Conservation (phyloP, 2,113 vertebrate genomes). For the Oenanthe melanoleuca region DNA sequence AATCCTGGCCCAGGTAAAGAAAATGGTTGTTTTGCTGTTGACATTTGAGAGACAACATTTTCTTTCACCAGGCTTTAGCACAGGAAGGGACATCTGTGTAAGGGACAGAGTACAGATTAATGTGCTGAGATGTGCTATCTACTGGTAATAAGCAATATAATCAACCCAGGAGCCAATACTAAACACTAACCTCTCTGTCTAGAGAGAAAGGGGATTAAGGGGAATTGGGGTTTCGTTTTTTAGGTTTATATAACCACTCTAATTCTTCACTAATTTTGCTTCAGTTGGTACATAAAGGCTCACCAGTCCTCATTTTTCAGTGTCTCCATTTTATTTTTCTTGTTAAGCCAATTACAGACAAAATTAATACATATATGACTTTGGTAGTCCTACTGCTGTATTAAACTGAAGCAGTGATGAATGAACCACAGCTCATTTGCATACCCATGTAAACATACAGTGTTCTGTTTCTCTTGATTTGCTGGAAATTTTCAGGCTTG, state of each 20-base stretch:
- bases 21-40: background rate
- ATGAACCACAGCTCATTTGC: background rate
- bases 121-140: background rate
- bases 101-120: background rate
- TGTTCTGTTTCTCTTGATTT: background rate
- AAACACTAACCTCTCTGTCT: background rate
- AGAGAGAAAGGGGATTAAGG: background rate
- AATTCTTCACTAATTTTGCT: background rate
- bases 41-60: background rate
- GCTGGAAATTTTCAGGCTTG: background rate
- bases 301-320: background rate
- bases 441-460: fast-evolving
- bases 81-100: background rate
- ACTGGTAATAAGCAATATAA: background rate
- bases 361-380: background rate
- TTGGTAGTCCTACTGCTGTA: background rate
- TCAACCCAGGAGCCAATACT: background rate
- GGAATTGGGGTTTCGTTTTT: background rate
- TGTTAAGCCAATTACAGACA: background rate
- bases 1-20: background rate
- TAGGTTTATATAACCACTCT: background rate
- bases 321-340: background rate
- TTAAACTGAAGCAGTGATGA: background rate
- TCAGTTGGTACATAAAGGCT: background rate
- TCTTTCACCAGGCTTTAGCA: background rate